A percentile compares a stretch with the other conserved stretches of the same genome.
Evolutionary conservation across 2,113 vertebrate species (phyloP).

Genomic region (Sturnus vulgaris): DNA sequence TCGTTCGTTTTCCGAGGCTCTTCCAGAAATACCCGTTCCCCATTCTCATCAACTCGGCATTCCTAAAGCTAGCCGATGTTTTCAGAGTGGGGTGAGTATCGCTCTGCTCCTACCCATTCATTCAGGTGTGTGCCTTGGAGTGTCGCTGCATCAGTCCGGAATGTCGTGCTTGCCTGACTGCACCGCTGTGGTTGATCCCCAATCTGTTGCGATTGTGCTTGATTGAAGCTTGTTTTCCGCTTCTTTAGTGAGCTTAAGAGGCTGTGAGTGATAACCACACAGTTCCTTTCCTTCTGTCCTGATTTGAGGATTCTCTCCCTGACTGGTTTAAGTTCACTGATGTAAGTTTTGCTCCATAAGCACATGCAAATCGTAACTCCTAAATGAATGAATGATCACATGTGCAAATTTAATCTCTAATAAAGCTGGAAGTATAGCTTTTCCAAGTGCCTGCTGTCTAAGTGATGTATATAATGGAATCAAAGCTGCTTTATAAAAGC

Average conservation of each 20-base stretch:
- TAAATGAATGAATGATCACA: background rate
- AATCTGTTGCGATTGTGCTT: rapidly evolving
- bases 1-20: slow-evolving; percentile 95
- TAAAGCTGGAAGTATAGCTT: background rate
- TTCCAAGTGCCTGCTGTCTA: background rate
- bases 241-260: rapidly evolving
- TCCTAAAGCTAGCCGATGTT: slow-evolving; percentile 94
- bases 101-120: rapidly evolving
- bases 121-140: background rate
- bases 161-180: rapidly evolving
- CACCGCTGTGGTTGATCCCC: rapidly evolving
- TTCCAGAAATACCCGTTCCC: slow-evolving; percentile 99
- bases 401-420: background rate
- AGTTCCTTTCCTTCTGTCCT: background rate
- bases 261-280: too few relatives aligned
- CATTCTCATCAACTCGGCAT: slow-evolving; percentile 97
- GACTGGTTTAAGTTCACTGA: background rate
- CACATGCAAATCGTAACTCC: rapidly evolving
- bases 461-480: background rate
- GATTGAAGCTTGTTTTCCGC: rapidly evolving
- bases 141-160: rapidly evolving
- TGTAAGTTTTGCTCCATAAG: background rate
- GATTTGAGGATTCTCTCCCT: background rate
- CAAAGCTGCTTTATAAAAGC: background rate
- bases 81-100: slow-evolving; percentile 90